phyloP scores from a whole-genome alignment of 2,888 invertebrate genomes.

The Agrotis segetum region DNA sequence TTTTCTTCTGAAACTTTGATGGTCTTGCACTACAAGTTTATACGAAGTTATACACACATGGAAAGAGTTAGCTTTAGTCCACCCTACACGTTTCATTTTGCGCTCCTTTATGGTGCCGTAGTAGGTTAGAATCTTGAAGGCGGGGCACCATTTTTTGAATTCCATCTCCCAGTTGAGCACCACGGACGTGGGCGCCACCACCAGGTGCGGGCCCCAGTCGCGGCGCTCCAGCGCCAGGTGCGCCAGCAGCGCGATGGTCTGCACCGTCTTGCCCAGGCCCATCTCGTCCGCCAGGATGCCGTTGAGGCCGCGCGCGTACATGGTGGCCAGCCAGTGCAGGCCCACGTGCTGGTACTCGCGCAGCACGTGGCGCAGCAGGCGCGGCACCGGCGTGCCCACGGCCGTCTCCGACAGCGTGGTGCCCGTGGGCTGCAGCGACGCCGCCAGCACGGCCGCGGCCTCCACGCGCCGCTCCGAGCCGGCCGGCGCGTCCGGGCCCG shows the following conservation, averaged over 20 bases:
- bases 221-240: conserved; percentile 97
- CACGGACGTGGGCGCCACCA: conserved; percentile 99
- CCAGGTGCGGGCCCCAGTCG: conserved; percentile 99
- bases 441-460: conserved; percentile 98
- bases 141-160: conserved; percentile 99
- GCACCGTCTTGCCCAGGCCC: conserved; percentile 99
- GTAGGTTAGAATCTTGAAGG: conserved; percentile 99
- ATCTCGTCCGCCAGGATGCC: conserved; percentile 99
- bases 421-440: conserved; percentile 99
- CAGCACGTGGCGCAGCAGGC: conserved; percentile 96
- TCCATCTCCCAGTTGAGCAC: conserved; percentile 99
- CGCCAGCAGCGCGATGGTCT: conserved; percentile 98
- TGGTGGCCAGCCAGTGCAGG: conserved; percentile 98
- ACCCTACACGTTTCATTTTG: conserved; percentile 97
- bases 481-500: conserved; percentile 75
- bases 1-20: conserved; percentile 98
- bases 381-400: conserved; percentile 98
- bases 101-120: conserved; percentile 99
- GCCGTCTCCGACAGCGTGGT: conserved; percentile 98
- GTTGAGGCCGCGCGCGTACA: conserved; percentile 98
- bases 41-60: conserved; percentile 99
- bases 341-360: conserved; percentile 99
- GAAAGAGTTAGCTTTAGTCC: conserved; percentile 99
- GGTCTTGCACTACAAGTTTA: conserved; percentile 99
- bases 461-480: conserved; percentile 93